Evolutionary conservation across 37 sponge, comb jelly and placozoan species (phyloP).

Genomic region (Geodia barretti): DNA sequence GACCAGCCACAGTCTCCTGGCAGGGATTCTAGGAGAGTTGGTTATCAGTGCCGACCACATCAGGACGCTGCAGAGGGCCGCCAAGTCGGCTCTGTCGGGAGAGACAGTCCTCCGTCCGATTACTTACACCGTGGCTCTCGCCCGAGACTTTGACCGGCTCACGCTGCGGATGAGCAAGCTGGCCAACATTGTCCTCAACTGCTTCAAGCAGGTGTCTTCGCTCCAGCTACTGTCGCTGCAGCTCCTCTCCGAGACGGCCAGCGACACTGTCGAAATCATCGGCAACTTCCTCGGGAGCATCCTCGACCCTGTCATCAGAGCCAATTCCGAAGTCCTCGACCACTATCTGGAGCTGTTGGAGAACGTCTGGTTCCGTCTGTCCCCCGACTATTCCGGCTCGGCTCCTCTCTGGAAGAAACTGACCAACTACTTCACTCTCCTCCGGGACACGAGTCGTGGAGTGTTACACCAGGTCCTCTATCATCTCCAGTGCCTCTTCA

Average conservation of each 20-base stretch:
- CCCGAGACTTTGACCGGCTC: slow-evolving; percentile 39
- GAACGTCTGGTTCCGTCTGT: slow-evolving; percentile 58
- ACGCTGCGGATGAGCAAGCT: slow-evolving; percentile 48
- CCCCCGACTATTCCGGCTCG: slow-evolving; percentile 31
- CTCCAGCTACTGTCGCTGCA: slow-evolving; percentile 74
- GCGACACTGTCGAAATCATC: slow-evolving; percentile 45
- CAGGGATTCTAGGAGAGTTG: slow-evolving; percentile 16
- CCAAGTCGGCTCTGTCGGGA: slow-evolving; percentile 21
- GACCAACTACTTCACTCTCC: slow-evolving; percentile 32
- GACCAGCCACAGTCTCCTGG: slow-evolving; percentile 13
- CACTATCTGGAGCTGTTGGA: slow-evolving; percentile 66
- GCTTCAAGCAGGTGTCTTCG: slow-evolving; percentile 47
- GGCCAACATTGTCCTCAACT: slow-evolving; percentile 41
- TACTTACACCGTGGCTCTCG: slow-evolving; percentile 23
- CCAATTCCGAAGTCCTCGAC: slow-evolving; percentile 57
- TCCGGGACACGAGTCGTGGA: slow-evolving; percentile 15
- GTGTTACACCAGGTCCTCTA: slow-evolving; percentile 41
- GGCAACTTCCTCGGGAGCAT: slow-evolving; percentile 52
- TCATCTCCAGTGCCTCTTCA: slow-evolving; percentile 65
- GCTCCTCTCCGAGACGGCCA: slow-evolving; percentile 55
- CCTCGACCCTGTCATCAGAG: slow-evolving; percentile 18
- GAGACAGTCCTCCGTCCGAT: background rate
- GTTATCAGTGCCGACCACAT: slow-evolving; percentile 17
- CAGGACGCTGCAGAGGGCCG: slow-evolving; percentile 17
- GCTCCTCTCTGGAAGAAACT: slow-evolving; percentile 62